Evolutionary conservation across 2,888 invertebrate species (phyloP), one percentile per base, ranked within the genome.

Genomic region (Helleia helle): DNA sequence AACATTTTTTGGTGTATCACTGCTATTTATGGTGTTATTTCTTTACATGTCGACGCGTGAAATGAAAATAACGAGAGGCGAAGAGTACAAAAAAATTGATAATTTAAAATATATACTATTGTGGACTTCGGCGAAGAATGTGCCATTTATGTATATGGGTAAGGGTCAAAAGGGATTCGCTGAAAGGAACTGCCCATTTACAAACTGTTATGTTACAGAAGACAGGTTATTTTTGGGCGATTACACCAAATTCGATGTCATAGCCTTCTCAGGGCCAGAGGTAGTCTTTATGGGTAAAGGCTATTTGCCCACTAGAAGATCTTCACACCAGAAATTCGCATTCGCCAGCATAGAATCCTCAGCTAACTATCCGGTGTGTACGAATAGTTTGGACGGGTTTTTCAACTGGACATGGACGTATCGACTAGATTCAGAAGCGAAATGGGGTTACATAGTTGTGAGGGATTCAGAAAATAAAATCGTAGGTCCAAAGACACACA

Each of bases 401-500:
- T 80, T 80, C 42, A 80, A 80, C 27, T 79, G 76, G 79, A 77
- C 79, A 1, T 79, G 74, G 75, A 76, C 79, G 0, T 80, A 68
- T 27, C 65, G 50, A 51, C 43, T 74, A 6, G 62, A 67, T 34
- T 75, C 77, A 0, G 75, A 77, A 41, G 49, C 69, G 2, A 57
- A 51, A 30, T 77, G 74, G 75, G 69, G 69, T 0, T 80, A 74
- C 39, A 54, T 81, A 1, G 55, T 58, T 0, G 56, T 80, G n/a
- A 62, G 62, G 46, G 65, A 80, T 44, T 26, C 46, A 18, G 36
- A 64, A 1, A 55, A 59, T 0, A 51, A 54, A 0, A 47, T 69
- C 14, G 53, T 77, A 3, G 77, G 77, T 1, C 77, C 79, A 1
- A 69, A 55, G 7, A 47, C 46, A 41, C 44, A 63, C 3, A 73